Percentiles rank a stretch among this genome's conserved stretches.
Conservation (phyloP, 2,113 vertebrate species). For the Hipposideros armiger region DNA sequence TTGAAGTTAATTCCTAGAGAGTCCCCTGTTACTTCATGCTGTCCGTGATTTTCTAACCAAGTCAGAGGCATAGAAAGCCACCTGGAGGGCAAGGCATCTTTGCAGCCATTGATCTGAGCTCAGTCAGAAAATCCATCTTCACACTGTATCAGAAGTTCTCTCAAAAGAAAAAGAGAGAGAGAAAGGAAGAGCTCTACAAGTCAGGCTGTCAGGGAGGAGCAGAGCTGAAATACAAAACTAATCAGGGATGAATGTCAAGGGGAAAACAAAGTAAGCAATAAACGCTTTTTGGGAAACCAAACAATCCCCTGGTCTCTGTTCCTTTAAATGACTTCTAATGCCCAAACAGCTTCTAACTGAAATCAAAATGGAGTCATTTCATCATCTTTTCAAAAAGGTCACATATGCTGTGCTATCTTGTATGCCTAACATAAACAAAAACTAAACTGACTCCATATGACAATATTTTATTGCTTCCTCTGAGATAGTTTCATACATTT, state of each 20-base stretch:
- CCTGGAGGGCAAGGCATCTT: slow-evolving; percentile 52
- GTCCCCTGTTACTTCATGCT: slow-evolving; percentile 80
- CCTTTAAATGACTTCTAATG: slow-evolving; percentile 59
- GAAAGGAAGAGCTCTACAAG: neutral
- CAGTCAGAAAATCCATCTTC: slow-evolving; percentile 57
- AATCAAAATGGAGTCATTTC: slow-evolving; percentile 15
- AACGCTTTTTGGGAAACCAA: slow-evolving; percentile 41
- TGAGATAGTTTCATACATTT: slow-evolving; percentile 45
- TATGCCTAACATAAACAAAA: slow-evolving; percentile 43
- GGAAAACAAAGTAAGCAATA: slow-evolving; percentile 16
- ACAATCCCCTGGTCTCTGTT: neutral
- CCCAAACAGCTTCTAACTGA: neutral
- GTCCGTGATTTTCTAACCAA: slow-evolving; percentile 78
- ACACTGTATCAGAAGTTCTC: neutral
- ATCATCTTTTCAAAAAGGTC: neutral
- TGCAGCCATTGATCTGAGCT: slow-evolving; percentile 67
- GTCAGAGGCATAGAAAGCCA: slow-evolving; percentile 75
- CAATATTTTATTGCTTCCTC: slow-evolving; percentile 24
- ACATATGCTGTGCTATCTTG: neutral
- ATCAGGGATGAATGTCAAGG: neutral
- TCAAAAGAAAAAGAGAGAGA: neutral
- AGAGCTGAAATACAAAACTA: neutral
- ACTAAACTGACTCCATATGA: slow-evolving; percentile 62
- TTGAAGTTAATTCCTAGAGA: slow-evolving; percentile 82
- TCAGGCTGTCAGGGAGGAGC: neutral